Base-by-base conservation (phyloP, 2,888 invertebrate species). In the Euplexia lucipara region DNA sequence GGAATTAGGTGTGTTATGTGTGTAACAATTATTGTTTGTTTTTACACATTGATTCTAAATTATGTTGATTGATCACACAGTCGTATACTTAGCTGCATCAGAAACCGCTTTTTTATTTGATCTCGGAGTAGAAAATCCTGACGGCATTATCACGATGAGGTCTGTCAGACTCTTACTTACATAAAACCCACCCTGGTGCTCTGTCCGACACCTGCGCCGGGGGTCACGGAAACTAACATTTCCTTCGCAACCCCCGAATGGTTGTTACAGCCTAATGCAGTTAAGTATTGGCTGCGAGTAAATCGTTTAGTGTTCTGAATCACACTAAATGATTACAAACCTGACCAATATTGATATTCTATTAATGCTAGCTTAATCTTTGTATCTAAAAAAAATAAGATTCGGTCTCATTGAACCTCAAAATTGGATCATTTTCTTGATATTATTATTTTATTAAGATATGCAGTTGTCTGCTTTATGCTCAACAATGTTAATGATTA, bases 1-100 rank as follows among this genome's bases (percentile, higher is more conserved):
- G 18, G 9, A 22, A 37, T n/a, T 70, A 62, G 60, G 63, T 64
- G 32, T 64, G 30, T 42, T 34, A 10, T 44, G 42, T 44, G 42
- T 34, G 20, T 61, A 12, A n/a, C 9, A 20, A 30, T 48, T 1
- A 16, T 41, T 48, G 41, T 42, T 12, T 12, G 12, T 62, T 48
- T n/a, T 41, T 41, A 22, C n/a, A 48, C 30, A 30, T 47, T 0
- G 22, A 14, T 64, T 26, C 18, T 14, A 42, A 22, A 32, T 44
- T 20, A 47, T 9, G 5, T 22, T 61, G 20, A 37, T 32, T 44
- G 16, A 18, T 18, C 30, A 7, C n/a, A 14, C n/a, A n/a, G n/a
- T n/a, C n/a, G n/a, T n/a, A n/a, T n/a, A n/a, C n/a, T n/a, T n/a
- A n/a, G n/a, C n/a, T n/a, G n/a, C n/a, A n/a, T n/a, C n/a, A n/a